Conservation (phyloP, 1,140 invertebrate genomes). For the Teleogryllus occipitalis region DNA sequence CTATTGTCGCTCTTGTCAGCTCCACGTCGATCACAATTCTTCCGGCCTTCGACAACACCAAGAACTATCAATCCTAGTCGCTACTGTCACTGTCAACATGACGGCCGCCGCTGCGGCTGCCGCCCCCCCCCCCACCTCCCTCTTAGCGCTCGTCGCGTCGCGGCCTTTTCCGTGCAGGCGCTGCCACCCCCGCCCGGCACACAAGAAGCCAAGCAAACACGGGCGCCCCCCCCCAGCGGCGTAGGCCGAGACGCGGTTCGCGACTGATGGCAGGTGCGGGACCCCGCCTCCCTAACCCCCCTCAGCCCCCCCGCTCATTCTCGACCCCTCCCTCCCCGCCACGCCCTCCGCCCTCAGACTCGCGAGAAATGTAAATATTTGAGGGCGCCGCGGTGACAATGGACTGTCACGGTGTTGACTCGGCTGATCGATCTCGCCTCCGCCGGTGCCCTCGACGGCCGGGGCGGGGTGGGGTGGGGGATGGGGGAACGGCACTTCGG, state of each 20-base stretch:
- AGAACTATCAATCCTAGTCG: no score
- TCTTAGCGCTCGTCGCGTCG: background rate
- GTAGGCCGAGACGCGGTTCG: background rate
- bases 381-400: background rate
- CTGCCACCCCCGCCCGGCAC: background rate
- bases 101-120: no score
- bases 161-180: background rate
- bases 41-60: no score
- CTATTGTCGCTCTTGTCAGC: no score
- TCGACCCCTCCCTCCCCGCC: background rate
- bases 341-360: background rate
- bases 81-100: no score
- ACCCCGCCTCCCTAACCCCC: background rate
- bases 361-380: slow-evolving; percentile 5
- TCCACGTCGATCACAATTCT: no score
- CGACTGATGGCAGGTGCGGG: background rate
- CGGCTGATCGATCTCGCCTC: background rate
- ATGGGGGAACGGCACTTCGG: background rate
- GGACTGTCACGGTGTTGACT: background rate
- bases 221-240: no score
- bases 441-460: no score
- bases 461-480: no score
- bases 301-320: background rate
- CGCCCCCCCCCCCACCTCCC: no score
- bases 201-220: slow-evolving; percentile 1